Evolutionary conservation across 2,797 vertebrate species (phyloP), one percentile per base, ranked within the genome.

Genomic region (Liparis tanakae): DNA sequence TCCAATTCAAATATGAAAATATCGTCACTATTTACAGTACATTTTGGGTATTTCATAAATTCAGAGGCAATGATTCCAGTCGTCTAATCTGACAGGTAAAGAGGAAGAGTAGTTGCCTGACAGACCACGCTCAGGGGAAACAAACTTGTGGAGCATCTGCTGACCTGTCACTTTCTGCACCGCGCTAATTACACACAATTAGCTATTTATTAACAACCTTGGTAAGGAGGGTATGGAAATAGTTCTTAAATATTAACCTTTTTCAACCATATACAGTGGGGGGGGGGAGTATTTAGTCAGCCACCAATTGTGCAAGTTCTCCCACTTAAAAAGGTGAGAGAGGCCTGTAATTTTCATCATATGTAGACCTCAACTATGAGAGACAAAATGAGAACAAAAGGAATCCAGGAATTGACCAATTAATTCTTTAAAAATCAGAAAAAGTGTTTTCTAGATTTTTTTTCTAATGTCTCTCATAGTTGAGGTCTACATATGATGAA

Each of bases 111-210:
- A 20, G 39, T 20, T 17, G 34, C 61, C 67, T 66, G 30, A 65
- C 22, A 72, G 57, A 53, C 51, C 65, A 1, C 12, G 12, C 10
- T 74, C 51, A 25, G 9, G n/a, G n/a, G n/a, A n/a, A n/a, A n/a
- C n/a, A n/a, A n/a, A n/a, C n/a, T n/a, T n/a, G n/a, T n/a, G n/a
- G n/a, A n/a, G n/a, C n/a, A n/a, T n/a, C n/a, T 81, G 86, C 85
- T 86, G 81, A 84, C 60, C 62, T 67, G 60, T 83, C 75, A 80
- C 60, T 79, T 83, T 77, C 70, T 37, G 43, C 72, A 53, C 72
- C 50, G 22, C 14, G 22, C 41, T 61, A 77, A 85, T 83, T 83
- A 83, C 70, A 70, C 39, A 61, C 56, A 68, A 70, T 83, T 76
- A 83, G 66, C 48, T 58, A 10, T 41, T 72, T 53, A 20, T 7